These are phyloP conservation scores for Piprites chloris DNA, from an alignment of 2,113 vertebrate species.

Conservation along the genomic window DNA sequence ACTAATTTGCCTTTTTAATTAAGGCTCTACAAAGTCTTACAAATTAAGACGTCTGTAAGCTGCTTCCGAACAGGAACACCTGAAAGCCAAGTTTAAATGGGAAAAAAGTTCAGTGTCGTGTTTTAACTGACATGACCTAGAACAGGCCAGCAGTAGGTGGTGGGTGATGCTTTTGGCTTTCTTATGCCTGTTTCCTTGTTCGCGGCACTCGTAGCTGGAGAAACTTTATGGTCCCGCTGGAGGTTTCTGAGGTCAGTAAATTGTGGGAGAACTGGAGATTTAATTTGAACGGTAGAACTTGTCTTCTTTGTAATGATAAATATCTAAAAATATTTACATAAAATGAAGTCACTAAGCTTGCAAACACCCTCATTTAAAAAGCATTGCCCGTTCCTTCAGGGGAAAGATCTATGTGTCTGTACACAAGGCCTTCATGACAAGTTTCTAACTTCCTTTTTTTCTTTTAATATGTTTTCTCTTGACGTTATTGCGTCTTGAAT, in stretches of 20 bases:
- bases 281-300: not conserved
- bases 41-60: rapidly evolving
- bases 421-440: not conserved
- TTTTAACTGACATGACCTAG: not conserved
- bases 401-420: not conserved
- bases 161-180: not conserved
- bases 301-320: not conserved
- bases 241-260: not conserved
- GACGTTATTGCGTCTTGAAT: not conserved
- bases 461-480: not conserved
- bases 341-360: not conserved
- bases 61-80: not conserved
- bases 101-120: too few species aligned
- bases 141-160: too few species aligned
- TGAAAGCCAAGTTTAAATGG: not conserved
- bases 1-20: rapidly evolving
- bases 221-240: not conserved
- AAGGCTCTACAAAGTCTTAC: rapidly evolving
- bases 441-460: not conserved
- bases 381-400: not conserved
- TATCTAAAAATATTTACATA: not conserved
- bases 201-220: rapidly evolving
- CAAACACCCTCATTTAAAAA: not conserved
- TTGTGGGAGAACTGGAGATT: not conserved
- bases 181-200: not conserved